Conservation (phyloP, 2,113 vertebrate genomes). For the Aphyosemion australe region DNA sequence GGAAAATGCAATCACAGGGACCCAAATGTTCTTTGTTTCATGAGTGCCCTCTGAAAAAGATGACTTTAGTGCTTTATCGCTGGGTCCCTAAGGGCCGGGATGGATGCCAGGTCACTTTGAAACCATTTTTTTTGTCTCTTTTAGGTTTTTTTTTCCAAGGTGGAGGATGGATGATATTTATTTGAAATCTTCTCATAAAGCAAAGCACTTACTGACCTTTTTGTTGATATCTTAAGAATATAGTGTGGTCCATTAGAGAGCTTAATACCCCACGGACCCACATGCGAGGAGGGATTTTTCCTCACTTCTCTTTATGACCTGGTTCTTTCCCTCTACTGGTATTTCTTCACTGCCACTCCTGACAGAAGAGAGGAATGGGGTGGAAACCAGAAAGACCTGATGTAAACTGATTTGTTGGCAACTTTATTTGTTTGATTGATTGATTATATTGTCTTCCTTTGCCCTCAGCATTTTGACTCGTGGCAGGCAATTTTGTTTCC, state of each 20-base stretch:
- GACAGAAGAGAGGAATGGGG: conserved; percentile 54
- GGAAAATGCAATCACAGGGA: conserved; percentile 77
- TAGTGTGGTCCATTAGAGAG: conserved; percentile 60
- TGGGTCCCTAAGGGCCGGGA: conserved; percentile 62
- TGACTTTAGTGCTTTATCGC: conserved; percentile 76
- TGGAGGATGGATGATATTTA: conserved; percentile 62
- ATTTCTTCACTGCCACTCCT: conserved; percentile 45
- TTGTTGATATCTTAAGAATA: conserved; percentile 69
- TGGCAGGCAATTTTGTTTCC: conserved; percentile 73
- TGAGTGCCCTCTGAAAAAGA: conserved; percentile 71
- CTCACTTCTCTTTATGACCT: conserved; percentile 44
- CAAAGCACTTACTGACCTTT: conserved; percentile 70
- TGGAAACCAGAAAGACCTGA: conserved; percentile 35
- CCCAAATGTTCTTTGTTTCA: conserved; percentile 78
- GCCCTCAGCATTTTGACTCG: conserved; percentile 50
- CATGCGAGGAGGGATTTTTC: conserved; percentile 39
- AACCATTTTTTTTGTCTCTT: conserved; percentile 65
- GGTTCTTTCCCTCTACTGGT: conserved; percentile 40
- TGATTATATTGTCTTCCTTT: conserved; percentile 63
- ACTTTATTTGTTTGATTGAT: conserved; percentile 76
- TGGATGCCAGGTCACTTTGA: conserved; percentile 75
- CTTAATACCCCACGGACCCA: conserved; percentile 54
- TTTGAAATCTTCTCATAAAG: conserved; percentile 67
- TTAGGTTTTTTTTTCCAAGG: conserved; percentile 64
- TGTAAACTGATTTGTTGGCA: conserved; percentile 66